These are phyloP conservation scores for Agelas oroides DNA, from an alignment of 37 sponge, comb jelly and placozoan genomes.

Conservation along the genomic window DNA sequence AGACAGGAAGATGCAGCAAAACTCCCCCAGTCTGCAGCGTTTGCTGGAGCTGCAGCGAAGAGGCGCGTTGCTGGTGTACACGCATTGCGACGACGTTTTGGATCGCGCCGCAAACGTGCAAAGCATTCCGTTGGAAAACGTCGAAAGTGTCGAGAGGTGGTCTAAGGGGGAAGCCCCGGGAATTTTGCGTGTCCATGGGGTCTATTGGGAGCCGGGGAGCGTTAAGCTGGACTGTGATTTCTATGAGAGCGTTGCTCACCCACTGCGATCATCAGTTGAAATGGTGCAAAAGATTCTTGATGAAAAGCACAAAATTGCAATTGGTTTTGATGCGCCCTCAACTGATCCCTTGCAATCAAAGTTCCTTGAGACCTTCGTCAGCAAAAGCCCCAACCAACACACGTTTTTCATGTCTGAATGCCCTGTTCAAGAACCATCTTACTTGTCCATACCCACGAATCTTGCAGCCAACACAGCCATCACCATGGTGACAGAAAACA, in stretches of 20 bases:
- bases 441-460: background rate
- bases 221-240: constrained; percentile 34
- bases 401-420: background rate
- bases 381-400: background rate
- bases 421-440: background rate
- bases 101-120: background rate
- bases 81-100: constrained; percentile 41
- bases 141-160: constrained; percentile 20
- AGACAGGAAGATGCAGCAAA: background rate
- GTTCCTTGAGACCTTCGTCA: constrained; percentile 2
- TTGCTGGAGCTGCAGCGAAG: constrained; percentile 40
- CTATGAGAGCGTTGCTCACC: constrained; percentile 25
- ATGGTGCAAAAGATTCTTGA: constrained; percentile 1
- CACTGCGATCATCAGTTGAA: background rate
- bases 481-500: background rate
- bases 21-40: constrained; percentile 13
- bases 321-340: constrained; percentile 6
- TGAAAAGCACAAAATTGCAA: background rate
- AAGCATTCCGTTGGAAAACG: constrained; percentile 19
- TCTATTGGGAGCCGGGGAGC: constrained; percentile 43
- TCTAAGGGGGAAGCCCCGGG: constrained; percentile 9
- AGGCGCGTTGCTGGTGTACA: constrained; percentile 57
- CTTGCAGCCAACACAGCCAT: background rate
- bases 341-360: constrained; percentile 17
- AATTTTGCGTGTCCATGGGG: constrained; percentile 52